Evolutionary conservation across 2,888 invertebrate species (phyloP).

Genomic region (Amphipoea oculea): DNA sequence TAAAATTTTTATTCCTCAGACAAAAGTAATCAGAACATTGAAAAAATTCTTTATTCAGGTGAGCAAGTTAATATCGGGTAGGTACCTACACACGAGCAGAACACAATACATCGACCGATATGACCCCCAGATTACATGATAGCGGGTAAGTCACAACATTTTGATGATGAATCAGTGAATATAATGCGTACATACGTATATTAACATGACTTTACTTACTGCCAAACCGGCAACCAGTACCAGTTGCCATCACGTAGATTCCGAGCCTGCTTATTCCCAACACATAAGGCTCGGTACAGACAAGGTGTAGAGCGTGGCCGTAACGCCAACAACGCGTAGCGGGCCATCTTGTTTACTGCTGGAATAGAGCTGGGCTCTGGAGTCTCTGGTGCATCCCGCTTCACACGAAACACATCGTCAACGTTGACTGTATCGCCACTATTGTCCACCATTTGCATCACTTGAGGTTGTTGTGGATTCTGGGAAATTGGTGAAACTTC

Average conservation of each 20-base stretch:
- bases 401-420: slow-evolving; percentile 86
- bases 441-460: slow-evolving; percentile 87
- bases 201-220: slow-evolving; percentile 86
- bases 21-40: too few relatives aligned
- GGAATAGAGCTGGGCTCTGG: slow-evolving; percentile 76
- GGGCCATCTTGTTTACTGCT: slow-evolving; percentile 89
- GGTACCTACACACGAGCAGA: slow-evolving; percentile 39
- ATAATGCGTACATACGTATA: slow-evolving; percentile 64
- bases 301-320: slow-evolving; percentile 91
- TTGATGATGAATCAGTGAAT: slow-evolving; percentile 77
- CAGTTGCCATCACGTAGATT: slow-evolving; percentile 89
- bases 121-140: slow-evolving; percentile 78
- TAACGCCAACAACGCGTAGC: slow-evolving; percentile 88
- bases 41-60: too few relatives aligned
- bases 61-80: too few relatives aligned
- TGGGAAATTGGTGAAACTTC: slow-evolving; percentile 53
- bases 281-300: slow-evolving; percentile 92
- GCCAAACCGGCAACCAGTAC: slow-evolving; percentile 94
- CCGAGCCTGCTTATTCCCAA: slow-evolving; percentile 92
- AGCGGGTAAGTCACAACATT: slow-evolving; percentile 82
- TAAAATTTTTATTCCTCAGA: too few relatives aligned
- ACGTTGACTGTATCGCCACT: slow-evolving; percentile 81
- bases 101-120: slow-evolving; percentile 77
- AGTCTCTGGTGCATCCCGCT: slow-evolving; percentile 76
- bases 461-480: slow-evolving; percentile 83